Conservation (phyloP, 2,888 invertebrate genomes). For the Brenthis ino region DNA sequence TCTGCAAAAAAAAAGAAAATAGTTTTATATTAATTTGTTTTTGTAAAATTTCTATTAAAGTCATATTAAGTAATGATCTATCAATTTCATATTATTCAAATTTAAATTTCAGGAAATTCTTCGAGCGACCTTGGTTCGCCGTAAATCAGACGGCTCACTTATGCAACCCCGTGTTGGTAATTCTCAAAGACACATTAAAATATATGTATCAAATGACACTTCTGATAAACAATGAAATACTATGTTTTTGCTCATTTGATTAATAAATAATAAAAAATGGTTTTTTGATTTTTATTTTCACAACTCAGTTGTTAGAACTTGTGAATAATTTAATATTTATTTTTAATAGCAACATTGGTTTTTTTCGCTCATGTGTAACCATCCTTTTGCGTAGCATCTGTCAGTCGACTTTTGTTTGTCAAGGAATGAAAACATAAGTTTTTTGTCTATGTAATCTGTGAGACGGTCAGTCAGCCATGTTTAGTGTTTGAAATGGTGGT, state of each 20-base stretch:
- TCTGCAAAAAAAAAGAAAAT: no score
- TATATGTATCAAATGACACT: slow-evolving; percentile 62
- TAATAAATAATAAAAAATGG: no score
- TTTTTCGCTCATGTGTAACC: slow-evolving; percentile 3
- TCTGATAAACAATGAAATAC: slow-evolving; percentile 25
- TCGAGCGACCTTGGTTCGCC: slow-evolving; percentile 67
- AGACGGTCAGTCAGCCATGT: slow-evolving; percentile 76
- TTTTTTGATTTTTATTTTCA: neutral
- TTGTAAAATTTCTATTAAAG: neutral
- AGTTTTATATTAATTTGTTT: no score
- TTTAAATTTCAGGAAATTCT: slow-evolving; percentile 63
- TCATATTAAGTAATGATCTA: neutral
- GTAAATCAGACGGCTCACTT: slow-evolving; percentile 73
- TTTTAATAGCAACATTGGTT: slow-evolving; percentile 11
- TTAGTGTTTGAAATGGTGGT: slow-evolving; percentile 79
- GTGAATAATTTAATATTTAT: no score
- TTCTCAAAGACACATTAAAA: slow-evolving; percentile 68
- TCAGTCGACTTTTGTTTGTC: slow-evolving; percentile 36
- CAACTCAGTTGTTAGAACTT: neutral
- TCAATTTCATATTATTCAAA: slow-evolving; percentile 1
- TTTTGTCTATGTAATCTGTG: slow-evolving; percentile 43
- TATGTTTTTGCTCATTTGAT: neutral
- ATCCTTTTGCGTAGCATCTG: slow-evolving; percentile 18
- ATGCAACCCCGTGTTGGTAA: slow-evolving; percentile 57
- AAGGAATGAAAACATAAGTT: slow-evolving; percentile 47